Evolutionary conservation across 2,113 vertebrate genomes (phyloP).

Genomic region (Noctilio leporinus): DNA sequence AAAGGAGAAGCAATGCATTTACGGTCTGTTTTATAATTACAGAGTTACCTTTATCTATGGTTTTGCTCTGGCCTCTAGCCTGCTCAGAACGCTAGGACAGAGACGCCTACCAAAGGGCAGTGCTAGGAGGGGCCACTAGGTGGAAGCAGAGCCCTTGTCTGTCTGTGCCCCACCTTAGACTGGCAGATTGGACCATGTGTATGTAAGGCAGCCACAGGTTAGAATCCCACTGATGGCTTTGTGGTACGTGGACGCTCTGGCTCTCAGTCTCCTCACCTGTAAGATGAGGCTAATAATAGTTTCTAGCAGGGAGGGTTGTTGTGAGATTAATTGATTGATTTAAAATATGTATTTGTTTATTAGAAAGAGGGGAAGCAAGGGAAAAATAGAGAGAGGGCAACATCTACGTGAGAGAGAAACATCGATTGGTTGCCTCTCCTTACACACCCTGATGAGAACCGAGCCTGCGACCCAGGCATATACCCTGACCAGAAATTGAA

Average conservation of each 20-base stretch:
- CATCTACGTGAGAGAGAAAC: too few relatives aligned
- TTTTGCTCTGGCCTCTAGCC: neutral
- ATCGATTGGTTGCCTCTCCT: too few relatives aligned
- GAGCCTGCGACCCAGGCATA: too few relatives aligned
- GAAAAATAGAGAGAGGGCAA: too few relatives aligned
- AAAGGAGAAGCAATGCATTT: neutral
- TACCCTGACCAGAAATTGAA: too few relatives aligned
- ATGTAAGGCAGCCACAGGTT: neutral
- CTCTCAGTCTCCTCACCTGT: neutral
- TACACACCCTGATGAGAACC: too few relatives aligned
- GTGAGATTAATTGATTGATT: neutral
- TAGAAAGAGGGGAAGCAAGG: too few relatives aligned
- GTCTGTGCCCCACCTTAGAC: rapidly evolving
- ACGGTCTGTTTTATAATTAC: neutral
- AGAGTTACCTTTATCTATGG: neutral
- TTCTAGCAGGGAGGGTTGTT: neutral
- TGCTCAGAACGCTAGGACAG: rapidly evolving
- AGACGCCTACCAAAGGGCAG: rapidly evolving
- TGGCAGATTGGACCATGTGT: rapidly evolving
- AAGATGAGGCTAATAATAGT: neutral
- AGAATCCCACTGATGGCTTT: rapidly evolving
- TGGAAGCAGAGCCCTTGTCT: neutral
- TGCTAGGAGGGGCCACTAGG: neutral
- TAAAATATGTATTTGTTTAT: too few relatives aligned
- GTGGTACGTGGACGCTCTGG: rapidly evolving